Base-by-base conservation (phyloP, 2,888 invertebrate species). In the Hypomecis atomaria region DNA sequence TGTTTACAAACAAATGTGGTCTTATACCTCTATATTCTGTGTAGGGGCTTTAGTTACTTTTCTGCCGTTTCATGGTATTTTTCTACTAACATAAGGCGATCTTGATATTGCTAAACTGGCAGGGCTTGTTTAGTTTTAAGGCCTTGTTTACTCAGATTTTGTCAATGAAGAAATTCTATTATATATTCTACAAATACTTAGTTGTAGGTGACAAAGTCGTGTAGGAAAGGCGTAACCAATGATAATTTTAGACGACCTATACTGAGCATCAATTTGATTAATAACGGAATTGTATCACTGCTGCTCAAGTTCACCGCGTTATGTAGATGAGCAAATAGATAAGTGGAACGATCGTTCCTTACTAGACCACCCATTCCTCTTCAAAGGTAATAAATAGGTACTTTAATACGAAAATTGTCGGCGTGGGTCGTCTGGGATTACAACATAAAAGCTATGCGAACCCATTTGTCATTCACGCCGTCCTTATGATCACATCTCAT, bases 371-470 rank as follows among this genome's bases (percentile, higher is more conserved):
- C 69, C 60, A 65, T 66, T 64, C 58, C 60, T 58, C 65, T 71
- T 67, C 60, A 66, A 62, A 74, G 11, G 43, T 40, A 59, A 59
- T 58, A 63, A 63, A 54, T 56, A 33, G 36, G 11, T 55, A 42
- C 47, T 70, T 67, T 73, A 71, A 76, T 76, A 71, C 72, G 73
- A 74, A 78, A 79, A 83, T 79, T 78, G 71, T 67, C 66, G 59
- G 68, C 67, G 82, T 86, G 80, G 82, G 82, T 76, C 72, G 72
- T 62, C 62, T 66, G 53, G 38, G 55, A 64, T 63, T 61, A 60
- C 65, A 61, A 52, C 48, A 67, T 67, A 72, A 70, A 69, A 73
- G 67, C 50, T 70, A 78, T 76, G 71, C 70, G 64, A 63, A 64
- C 58, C 57, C 40, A 56, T 66, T 68, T 63, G 59, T 62, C 62